Base-by-base conservation (phyloP, 2,113 vertebrate species). In the Tiliqua scincoides region DNA sequence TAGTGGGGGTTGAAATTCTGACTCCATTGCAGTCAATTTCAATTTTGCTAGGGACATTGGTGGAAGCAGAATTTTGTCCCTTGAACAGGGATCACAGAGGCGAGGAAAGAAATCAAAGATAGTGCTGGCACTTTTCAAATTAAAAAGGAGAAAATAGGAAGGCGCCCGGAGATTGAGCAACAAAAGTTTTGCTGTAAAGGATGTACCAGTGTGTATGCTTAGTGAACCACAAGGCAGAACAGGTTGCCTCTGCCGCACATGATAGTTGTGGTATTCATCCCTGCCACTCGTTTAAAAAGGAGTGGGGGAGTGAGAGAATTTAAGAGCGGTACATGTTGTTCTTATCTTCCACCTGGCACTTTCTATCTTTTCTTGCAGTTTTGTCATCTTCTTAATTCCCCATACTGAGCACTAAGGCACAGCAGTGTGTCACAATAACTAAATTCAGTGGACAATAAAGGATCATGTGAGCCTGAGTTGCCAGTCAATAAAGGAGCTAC, bases 211-310 rank as follows among this genome's bases (percentile, higher is more conserved):
- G 4, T 67, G 43, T 85, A 57, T 84, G 85, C 78, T 59, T 32
- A 30, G 75, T 3, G 5, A 90, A 70, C 86, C 70, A 67, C 21
- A 83, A 83, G n/a, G 75, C 40, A 76, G 48, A 89, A n/a, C 67
- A 89, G 79, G 86, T 87, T 67, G n/a, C n/a, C 88, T 92, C 76
- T 21, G 57, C 43, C 80, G n/a, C 25, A 82, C 84, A 63, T 6
- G 9, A 6, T 6, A 84, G 43, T 87, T 65, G 27, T 48, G 81
- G 89, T 87, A 89, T 84, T 89, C 86, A 89, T 90, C 86, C 86
- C 85, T 89, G 78, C 23, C 74, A 87, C 17, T 43, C 80, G 72
- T 90, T 94, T 80, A 88, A 93, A 79, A 35, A 78, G 63, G 17
- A 32, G 18, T 18, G 61, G 30, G 14, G 63, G 32, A 54, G 0